Evolutionary conservation across 1,140 invertebrate genomes (phyloP).

Genomic region (Leptinotarsa defecta): DNA sequence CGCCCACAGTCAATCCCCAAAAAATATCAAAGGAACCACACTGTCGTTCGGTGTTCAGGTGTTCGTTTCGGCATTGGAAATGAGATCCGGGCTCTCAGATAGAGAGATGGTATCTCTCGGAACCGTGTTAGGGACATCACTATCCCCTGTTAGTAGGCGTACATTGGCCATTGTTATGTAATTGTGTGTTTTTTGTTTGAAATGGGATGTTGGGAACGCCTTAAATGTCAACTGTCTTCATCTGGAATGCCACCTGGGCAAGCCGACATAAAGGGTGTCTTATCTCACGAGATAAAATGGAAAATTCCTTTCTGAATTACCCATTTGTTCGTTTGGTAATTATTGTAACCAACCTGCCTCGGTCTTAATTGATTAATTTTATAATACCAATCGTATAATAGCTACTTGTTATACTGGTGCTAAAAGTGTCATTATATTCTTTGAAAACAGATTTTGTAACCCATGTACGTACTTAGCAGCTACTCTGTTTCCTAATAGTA

Average conservation of each 20-base stretch:
- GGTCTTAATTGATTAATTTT: no score
- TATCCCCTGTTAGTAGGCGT: constrained; percentile 56
- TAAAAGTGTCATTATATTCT: no score
- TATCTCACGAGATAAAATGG: constrained; percentile 39
- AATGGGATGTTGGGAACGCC: constrained; percentile 53
- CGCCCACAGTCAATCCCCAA: background rate
- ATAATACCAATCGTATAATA: no score
- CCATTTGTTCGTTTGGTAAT: background rate
- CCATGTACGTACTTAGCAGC: no score
- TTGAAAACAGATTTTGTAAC: no score
- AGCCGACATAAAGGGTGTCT: constrained; percentile 32
- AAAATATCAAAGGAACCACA: constrained; percentile 23
- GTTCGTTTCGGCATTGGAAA: constrained; percentile 49
- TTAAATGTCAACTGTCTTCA: constrained; percentile 54
- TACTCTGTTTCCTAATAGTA: no score
- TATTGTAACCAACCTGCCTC: no score
- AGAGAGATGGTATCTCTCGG: constrained; percentile 49
- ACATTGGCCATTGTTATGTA: constrained; percentile 56
- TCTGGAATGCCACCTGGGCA: constrained; percentile 50
- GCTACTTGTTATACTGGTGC: no score
- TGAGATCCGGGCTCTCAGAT: constrained; percentile 47
- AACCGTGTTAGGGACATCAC: constrained; percentile 54
- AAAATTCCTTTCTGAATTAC: constrained; percentile 43
- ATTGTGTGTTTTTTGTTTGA: constrained; percentile 57
- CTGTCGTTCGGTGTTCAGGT: constrained; percentile 41